Base-by-base conservation (phyloP, 2,113 vertebrate genomes). In the Strigops habroptila region DNA sequence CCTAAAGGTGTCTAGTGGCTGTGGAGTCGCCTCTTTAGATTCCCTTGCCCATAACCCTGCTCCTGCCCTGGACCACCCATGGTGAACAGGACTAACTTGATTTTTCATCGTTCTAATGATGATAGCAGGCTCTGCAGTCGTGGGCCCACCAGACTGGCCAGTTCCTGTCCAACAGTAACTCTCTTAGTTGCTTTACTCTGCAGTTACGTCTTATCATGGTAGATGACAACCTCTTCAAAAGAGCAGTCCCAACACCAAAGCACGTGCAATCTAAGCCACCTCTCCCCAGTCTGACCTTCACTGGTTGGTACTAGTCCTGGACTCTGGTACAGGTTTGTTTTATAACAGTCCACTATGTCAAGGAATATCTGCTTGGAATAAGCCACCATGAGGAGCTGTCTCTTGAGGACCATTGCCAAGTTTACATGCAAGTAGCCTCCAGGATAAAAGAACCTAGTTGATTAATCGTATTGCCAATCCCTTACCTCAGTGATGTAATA, bases 1-100 rank as follows among this genome's bases (percentile, higher is more conserved):
- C 90, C 82, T 93, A 41, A 91, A 93, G 74, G 57, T 90, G 62
- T 92, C 83, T 84, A 10, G 19, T 53, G 52, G 27, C 43, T 27
- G 25, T 48, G 69, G 24, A 1, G 6, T 44, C 2, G 1, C 23
- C 62, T 37, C 60, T 85, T 6, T 21, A 9, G 53, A 51, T 73
- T 76, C 22, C 37, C 19, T 25, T 68, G 27, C 24, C 81, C 16
- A 2, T 63, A 49, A n/a, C 15, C 6, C 51, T 49, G 22, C 41
- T 92, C 22, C 60, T 80, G 44, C 30, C 69, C 55, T 82, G 57
- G 55, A 49, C 10, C 39, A 65, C 55, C 44, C 46, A 4, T 15
- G 55, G 10, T 57, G 74, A 60, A 41, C 28, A 46, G 15, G 37
- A 83, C 59, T 33, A 23, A 7, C 28, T 46, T 68, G 35, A 14